Base-by-base conservation (phyloP, 2,113 vertebrate genomes). In the Eulemur macaco region DNA sequence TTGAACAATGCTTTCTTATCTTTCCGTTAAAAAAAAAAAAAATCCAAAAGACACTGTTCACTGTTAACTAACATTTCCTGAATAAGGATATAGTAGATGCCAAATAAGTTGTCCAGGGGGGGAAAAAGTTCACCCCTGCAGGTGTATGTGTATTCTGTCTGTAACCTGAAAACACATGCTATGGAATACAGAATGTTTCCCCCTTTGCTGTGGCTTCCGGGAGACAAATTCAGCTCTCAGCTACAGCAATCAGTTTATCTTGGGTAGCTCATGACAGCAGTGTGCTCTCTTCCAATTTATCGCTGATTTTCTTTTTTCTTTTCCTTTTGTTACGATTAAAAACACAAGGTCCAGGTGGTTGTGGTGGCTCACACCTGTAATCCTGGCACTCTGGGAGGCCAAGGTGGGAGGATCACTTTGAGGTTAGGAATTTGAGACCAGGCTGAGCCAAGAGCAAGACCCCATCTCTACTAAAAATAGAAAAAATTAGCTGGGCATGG, bases 131-230 rank as follows among this genome's bases (percentile, higher is more conserved):
- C n/a, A 29, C 9, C 25, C 34, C 20, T 52, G 39, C 10, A 52
- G 50, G 17, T 58, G 2, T 45, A 50, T 95, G 52, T 82, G 23
- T 34, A 1, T 82, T 54, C 37, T 89, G 8, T 37, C 39, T 96
- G 89, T 78, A 34, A 58, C 93, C 92, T 45, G 78, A 93, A 91
- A 86, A 21, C 34, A 45, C 54, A 12, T 84, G 18, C 25, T 50
- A 0, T 1, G 27, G 21, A 81, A 27, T 15, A 83, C 0, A 18
- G 3, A 1, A 21, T 45, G 14, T 21, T 50, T 52, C 9, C 21
- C 11, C 25, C 9, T 83, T 78, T 29, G 0, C 17, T 1, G 25
- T 27, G 17, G 52, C 45, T 87, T 68, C 42, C 20, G 8, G 92
- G 37, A 78, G 77, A 78, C 25, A 71, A 12, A 39, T 47, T 47